Conservation (phyloP, 2,888 invertebrate genomes). For the Polyploca ridens region DNA sequence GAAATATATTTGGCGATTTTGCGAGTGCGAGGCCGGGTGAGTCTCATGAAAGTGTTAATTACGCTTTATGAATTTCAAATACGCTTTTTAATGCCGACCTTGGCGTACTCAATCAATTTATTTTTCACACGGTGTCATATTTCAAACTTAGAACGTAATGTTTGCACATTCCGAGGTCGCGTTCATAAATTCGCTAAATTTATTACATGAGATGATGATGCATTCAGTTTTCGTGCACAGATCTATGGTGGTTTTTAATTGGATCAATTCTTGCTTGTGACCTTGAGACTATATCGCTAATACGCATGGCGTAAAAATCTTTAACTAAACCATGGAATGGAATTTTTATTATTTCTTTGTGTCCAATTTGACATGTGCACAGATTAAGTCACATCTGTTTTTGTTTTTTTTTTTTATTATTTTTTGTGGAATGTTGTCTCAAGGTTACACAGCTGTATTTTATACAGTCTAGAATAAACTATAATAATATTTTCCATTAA, state of each 20-base stretch:
- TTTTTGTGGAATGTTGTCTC: not conserved
- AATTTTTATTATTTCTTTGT: not conserved
- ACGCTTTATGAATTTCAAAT: constrained; percentile 46
- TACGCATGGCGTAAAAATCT: constrained; percentile 34
- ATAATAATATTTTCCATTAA: too few relatives aligned
- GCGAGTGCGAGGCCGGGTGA: constrained; percentile 67
- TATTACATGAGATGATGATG: not conserved
- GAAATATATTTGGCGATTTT: constrained; percentile 76
- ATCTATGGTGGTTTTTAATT: constrained; percentile 31
- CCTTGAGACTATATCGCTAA: constrained; percentile 32
- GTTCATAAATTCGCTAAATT: not conserved
- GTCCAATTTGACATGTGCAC: not conserved
- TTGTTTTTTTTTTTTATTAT: not conserved
- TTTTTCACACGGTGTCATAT: constrained; percentile 39
- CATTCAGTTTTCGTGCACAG: constrained; percentile 16
- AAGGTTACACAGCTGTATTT: not conserved
- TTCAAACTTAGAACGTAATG: constrained; percentile 27
- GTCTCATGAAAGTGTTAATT: constrained; percentile 71
- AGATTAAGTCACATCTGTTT: constrained; percentile 10
- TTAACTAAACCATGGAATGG: not conserved
- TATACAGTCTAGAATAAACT: not conserved
- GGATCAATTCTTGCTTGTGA: constrained; percentile 39
- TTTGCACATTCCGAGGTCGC: constrained; percentile 4
- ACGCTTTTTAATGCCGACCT: constrained; percentile 54
- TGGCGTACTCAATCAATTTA: constrained; percentile 44